Percentiles rank a stretch among this genome's conserved stretches.
Evolutionary conservation across 1,140 invertebrate species (phyloP).

Genomic region (Helicoverpa armigera): DNA sequence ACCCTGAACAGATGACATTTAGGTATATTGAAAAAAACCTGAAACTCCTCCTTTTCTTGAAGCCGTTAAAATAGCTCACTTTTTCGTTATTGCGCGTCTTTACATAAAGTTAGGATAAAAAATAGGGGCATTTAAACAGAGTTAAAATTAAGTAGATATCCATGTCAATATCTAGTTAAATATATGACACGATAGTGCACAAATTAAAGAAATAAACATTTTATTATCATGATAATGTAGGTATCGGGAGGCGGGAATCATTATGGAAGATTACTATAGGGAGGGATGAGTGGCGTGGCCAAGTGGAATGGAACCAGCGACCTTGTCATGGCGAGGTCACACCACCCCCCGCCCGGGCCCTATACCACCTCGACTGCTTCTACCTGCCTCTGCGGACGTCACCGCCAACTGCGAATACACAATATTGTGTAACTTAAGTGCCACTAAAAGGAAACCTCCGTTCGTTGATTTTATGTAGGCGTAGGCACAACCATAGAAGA

Average conservation of each 20-base stretch:
- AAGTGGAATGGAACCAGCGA: slow-evolving; percentile 76
- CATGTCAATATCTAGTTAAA: neutral
- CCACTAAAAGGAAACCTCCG: slow-evolving; percentile 10
- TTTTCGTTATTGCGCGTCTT: no score
- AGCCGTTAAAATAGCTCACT: no score
- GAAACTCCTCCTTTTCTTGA: no score
- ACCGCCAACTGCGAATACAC: slow-evolving; percentile 52
- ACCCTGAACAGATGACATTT: no score
- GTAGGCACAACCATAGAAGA: no score
- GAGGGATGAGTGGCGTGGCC: slow-evolving; percentile 66
- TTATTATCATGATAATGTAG: slow-evolving; percentile 45
- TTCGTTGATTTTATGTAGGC: neutral
- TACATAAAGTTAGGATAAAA: no score
- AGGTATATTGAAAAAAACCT: no score
- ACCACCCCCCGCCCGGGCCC: slow-evolving; percentile 58
- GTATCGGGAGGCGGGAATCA: slow-evolving; percentile 48
- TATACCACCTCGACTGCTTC: slow-evolving; percentile 56
- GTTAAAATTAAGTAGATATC: no score
- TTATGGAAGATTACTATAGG: slow-evolving; percentile 72
- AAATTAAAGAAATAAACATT: slow-evolving; percentile 18
- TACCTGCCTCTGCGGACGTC: slow-evolving; percentile 76
- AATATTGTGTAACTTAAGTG: slow-evolving; percentile 38
- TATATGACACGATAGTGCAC: neutral
- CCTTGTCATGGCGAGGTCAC: slow-evolving; percentile 82
- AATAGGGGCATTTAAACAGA: no score